phyloP scores from a whole-genome alignment of 2,888 invertebrate species.

The Drosophila neotestacea region DNA sequence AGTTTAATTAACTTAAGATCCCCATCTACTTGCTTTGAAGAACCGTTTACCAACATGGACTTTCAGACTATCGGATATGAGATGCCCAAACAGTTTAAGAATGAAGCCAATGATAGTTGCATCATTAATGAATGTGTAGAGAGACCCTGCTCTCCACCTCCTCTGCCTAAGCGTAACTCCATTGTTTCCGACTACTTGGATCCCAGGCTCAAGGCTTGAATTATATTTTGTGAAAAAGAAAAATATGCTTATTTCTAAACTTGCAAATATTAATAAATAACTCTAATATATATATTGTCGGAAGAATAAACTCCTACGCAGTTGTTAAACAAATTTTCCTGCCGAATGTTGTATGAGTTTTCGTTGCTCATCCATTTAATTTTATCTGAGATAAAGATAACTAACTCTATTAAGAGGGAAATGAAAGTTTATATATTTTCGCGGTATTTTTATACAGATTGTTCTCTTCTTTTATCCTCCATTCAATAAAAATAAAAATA shows the following conservation, averaged over 20 bases:
- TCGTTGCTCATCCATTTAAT: too few species aligned
- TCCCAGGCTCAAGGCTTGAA: constrained; percentile 1
- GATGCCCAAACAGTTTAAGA: constrained; percentile 59
- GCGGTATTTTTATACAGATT: too few species aligned
- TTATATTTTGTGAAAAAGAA: background rate
- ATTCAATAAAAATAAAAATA: too few species aligned
- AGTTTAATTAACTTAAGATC: constrained; percentile 45
- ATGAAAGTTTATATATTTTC: too few species aligned
- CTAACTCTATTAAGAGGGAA: too few species aligned
- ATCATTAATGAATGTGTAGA: constrained; percentile 54
- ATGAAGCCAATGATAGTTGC: constrained; percentile 45
- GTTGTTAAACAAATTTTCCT: too few species aligned
- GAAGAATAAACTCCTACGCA: background rate
- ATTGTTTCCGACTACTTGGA: constrained; percentile 27
- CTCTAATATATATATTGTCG: background rate
- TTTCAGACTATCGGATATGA: constrained; percentile 63
- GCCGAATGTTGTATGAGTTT: too few species aligned
- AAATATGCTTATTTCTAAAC: background rate
- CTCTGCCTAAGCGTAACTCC: constrained; percentile 82
- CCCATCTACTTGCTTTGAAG: constrained; percentile 57
- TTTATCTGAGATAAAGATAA: too few species aligned
- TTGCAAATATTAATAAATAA: background rate
- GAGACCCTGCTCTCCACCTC: constrained; percentile 78
- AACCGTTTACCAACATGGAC: constrained; percentile 37
- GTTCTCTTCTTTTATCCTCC: too few species aligned